Evolutionary conservation across 1,140 invertebrate genomes (phyloP).

Genomic region (Cydia splendana): DNA sequence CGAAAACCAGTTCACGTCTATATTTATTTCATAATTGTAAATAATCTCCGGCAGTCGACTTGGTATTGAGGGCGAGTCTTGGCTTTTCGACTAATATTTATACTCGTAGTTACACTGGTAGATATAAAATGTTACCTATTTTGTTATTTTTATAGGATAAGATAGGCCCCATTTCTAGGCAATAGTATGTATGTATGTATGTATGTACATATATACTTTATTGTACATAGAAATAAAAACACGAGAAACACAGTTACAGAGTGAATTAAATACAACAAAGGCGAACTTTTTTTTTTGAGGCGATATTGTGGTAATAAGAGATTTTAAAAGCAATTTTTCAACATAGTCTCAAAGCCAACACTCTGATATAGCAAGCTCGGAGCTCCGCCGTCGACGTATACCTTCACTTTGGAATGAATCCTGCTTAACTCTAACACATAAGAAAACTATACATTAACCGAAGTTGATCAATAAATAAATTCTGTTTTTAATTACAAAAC

Average conservation of each 20-base stretch:
- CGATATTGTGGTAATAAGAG: too few species aligned
- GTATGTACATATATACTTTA: too few species aligned
- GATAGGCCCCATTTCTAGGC: too few species aligned
- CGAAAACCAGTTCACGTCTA: conserved; percentile 63
- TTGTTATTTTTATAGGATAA: too few species aligned
- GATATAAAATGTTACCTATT: neutral
- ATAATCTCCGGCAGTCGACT: conserved; percentile 54
- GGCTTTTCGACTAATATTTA: neutral
- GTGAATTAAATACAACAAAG: too few species aligned
- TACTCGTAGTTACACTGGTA: neutral
- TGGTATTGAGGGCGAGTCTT: conserved; percentile 38
- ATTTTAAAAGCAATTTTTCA: conserved; percentile 11
- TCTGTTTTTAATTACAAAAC: conserved; percentile 70
- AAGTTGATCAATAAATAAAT: conserved; percentile 75
- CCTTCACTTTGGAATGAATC: conserved; percentile 73
- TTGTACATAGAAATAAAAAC: too few species aligned
- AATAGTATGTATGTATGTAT: too few species aligned
- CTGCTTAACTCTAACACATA: conserved; percentile 60
- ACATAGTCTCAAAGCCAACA: conserved; percentile 47
- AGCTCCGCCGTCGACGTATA: conserved; percentile 32
- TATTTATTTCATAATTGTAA: conserved; percentile 54
- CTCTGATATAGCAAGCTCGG: conserved; percentile 33
- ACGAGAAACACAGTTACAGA: too few species aligned
- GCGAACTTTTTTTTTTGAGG: too few species aligned
- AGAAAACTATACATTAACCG: conserved; percentile 68